Base-by-base conservation (phyloP, 2,797 vertebrate genomes). In the Enteromius unitaeniatus region DNA sequence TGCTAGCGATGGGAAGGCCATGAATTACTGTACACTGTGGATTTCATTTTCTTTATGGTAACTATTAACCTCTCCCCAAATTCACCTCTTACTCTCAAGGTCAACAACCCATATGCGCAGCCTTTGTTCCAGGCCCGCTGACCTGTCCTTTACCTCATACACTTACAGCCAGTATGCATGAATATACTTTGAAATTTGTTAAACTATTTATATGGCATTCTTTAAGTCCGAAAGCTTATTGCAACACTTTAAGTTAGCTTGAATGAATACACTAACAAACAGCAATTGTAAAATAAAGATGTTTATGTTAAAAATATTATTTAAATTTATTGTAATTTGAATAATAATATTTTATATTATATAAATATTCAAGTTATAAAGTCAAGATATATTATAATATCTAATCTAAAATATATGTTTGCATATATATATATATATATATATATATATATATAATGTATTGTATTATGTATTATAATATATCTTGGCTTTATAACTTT, bases 1-100 rank as follows among this genome's bases (percentile, higher is more conserved):
- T 58, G 49, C 69, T 45, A 78, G 55, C 77, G 94, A 94, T 93
- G 93, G 94, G 94, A 93, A 73, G 67, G 80, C 53, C 51, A 83
- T 80, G 83, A 88, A 85, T 88, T 85, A 87, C 23, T 77, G 73
- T 55, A 76, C 85, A 47, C 78, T 82, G 70, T 6, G 70, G 84
- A 84, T 88, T 87, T 82, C 47, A 87, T 86, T 87, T 87, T 86
- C 86, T 88, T 88, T 77, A 87, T 87, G 84, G 69, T 88, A 85
- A 84, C 81, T 74, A 74, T 84, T 78, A 87, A 84, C 86, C 82
- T 87, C 70, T 47, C 37, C 58, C 42, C 69, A 84, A 47, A 49
- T 82, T 78, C 82, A 88, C 81, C 84, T 28, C 55, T 62, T 69
- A 53, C 78, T 62, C 58, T 64, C 65, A 83, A 86, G 85, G 83